Base-by-base conservation (phyloP, 2,888 invertebrate species). In the Ptycholaimellus sp. region DNA sequence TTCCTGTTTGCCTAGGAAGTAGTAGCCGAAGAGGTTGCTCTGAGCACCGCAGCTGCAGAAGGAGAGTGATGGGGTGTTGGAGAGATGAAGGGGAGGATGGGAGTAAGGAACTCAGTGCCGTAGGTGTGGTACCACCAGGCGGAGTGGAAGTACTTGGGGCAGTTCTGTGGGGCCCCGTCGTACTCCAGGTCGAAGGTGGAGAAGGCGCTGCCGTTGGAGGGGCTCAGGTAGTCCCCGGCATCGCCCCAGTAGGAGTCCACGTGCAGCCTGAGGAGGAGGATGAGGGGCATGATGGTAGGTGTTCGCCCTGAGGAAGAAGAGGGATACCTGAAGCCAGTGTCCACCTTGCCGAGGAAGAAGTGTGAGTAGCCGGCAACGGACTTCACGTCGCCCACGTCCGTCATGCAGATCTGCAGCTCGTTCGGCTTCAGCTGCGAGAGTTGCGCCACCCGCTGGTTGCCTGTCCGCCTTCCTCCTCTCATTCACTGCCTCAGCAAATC, bases 61-160 rank as follows among this genome's bases (percentile, higher is more conserved):
- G 6, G 7, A 23, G 25, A 23, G 13, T 23, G 25, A 13, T 23
- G 13, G 6, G 13, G 6, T 23, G 11, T 6, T 6, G 14, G 7
- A 30, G 14, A 14, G 14, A 13, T 30, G 7, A n/a, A 14, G 30
- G 5, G 30, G 11, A 30, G 7, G 30, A 9, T 30, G 16, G 16
- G 11, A 30, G 11, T 30, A 17, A 33, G 16, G 5, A 11, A 37
- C 37, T 37, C 32, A 5, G 32, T 18, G 5, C 38, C 38, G 23
- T 39, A 41, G 2, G 32, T 41, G 34, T 36, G 39, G 31, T 39
- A 41, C 41, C 41, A 41, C 41, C 41, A 41, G 30, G 41, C 41
- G 23, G 36, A 28, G 36, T 41, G 41, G 28, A 36, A 41, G 32
- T 41, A 41, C 19, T 35, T 33, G 20, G 41, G 39, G 21, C 41